These are phyloP conservation scores for Ischnus inquisitorius DNA, from an alignment of 2,888 invertebrate species.

Conservation along the genomic window DNA sequence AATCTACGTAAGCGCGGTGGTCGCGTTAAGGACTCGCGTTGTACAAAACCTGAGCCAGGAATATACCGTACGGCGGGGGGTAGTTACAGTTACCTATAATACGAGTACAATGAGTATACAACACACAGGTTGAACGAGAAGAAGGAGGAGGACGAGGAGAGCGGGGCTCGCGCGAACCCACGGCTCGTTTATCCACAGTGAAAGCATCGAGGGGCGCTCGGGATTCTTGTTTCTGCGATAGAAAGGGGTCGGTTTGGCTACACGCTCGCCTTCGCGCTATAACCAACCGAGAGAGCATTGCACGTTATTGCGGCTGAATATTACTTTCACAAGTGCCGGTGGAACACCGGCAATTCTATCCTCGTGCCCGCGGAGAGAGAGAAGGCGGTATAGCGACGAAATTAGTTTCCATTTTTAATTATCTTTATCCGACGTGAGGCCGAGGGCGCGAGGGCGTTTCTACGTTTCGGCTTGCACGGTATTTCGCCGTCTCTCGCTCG, in stretches of 20 bases:
- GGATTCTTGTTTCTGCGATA: conserved; percentile 45
- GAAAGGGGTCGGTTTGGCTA: conserved; percentile 46
- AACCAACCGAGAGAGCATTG: conserved; percentile 33
- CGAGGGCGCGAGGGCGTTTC: conserved; percentile 1
- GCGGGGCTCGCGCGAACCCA: background rate
- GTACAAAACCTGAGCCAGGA: conserved; percentile 19
- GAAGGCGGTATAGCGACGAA: conserved; percentile 68
- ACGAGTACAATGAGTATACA: conserved; percentile 50
- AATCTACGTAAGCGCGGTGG: conserved; percentile 39
- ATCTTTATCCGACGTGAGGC: conserved; percentile 60
- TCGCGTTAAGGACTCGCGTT: conserved; percentile 45
- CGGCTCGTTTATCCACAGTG: conserved; percentile 47
- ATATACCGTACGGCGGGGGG: conserved; percentile 8
- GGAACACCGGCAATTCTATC: conserved; percentile 53
- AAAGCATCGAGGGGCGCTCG: conserved; percentile 28
- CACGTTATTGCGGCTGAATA: conserved; percentile 72
- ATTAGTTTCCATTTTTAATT: conserved; percentile 79
- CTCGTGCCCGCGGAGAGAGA: background rate
- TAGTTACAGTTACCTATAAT: conserved; percentile 16
- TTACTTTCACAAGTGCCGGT: conserved; percentile 71
- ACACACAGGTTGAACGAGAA: conserved; percentile 41
- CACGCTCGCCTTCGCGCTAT: conserved; percentile 22
- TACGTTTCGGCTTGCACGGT: background rate
- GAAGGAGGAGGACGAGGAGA: too few species aligned
- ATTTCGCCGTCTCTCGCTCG: background rate